phyloP scores from a whole-genome alignment of 1,140 invertebrate species.

The Heliothis virescens region DNA sequence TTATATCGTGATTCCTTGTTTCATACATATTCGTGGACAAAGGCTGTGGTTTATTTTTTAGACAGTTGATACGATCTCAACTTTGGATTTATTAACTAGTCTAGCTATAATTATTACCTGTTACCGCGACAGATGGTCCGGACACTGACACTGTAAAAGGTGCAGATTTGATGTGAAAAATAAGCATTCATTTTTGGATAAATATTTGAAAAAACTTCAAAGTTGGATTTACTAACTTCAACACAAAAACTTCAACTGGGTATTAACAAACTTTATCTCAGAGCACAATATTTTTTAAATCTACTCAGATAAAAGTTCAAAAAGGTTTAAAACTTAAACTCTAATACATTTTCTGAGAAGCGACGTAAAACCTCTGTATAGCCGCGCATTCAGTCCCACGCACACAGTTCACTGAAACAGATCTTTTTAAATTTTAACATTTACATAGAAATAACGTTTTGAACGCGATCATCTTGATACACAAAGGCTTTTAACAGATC shows the following conservation, averaged over 20 bases:
- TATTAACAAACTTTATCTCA: neutral
- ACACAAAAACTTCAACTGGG: no score
- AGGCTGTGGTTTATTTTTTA: neutral
- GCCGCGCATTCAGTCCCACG: slow-evolving; percentile 17
- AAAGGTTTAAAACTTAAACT: neutral
- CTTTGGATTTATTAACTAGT: neutral
- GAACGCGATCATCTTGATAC: slow-evolving; percentile 15
- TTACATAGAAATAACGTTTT: slow-evolving; percentile 40
- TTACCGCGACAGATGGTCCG: no score
- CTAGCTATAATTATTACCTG: neutral
- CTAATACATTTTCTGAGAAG: slow-evolving; percentile 7
- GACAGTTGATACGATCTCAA: neutral
- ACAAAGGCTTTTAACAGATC: slow-evolving; percentile 23
- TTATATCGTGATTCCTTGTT: neutral
- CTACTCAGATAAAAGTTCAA: neutral
- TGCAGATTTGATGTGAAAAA: no score
- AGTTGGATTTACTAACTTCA: neutral
- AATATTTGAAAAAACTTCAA: neutral
- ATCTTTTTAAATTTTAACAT: slow-evolving; percentile 32
- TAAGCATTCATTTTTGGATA: neutral
- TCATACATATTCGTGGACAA: neutral
- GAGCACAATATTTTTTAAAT: neutral
- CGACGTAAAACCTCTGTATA: slow-evolving; percentile 16
- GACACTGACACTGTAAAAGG: no score
- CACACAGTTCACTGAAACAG: slow-evolving; percentile 14